Evolutionary conservation across 2,888 invertebrate species (phyloP), one percentile per base, ranked within the genome.

Genomic region (Drosophila paucipuncta): DNA sequence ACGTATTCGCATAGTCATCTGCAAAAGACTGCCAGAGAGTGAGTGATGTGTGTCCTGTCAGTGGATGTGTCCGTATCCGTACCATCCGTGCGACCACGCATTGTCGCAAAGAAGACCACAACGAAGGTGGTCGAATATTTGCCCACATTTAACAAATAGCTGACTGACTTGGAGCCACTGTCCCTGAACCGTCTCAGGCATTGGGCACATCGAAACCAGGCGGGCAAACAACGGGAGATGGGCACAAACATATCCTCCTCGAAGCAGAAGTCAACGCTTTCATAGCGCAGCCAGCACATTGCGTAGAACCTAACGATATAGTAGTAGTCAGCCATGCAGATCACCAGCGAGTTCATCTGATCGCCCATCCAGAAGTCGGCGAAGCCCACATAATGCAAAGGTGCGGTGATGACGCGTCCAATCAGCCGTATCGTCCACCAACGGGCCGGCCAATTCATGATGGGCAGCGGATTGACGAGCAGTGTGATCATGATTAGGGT

Each of bases 171-270:
- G 6, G 84, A 88, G 78, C 95, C 95, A 1, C 98, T 98, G 93
- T 99, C 99, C 7, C 97, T 94, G 93, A 98, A 99, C 63, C 99
- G 96, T 1, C 99, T 95, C 59, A 99, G 93, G 89, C 99, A 99
- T 93, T 99, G 99, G 74, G 98, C 98, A 94, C 99, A 99, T n/a
- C 99, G 96, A 77, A 98, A 97, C 98, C 98, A 99, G 0, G 99
- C 98, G 0, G 99, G 99, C 18, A 99, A 94, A 86, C 98, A 97
- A 78, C 97, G 96, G 22, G 99, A 96, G 4, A 98, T 93, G 0
- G 98, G 96, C n/a, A 97, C 94, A 58, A 97, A 95, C 78, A 96
- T 95, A 74, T 95, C 96, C 65, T 95, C 95, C 95, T 94, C 85
- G 94, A 94, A 70, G 95, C 95, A 82, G 7, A 49, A 39, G 10